Percentiles rank a stretch among this genome's conserved stretches.
These are phyloP conservation scores for Drosophila bocqueti DNA, from an alignment of 1,140 invertebrate species.

Conservation along the genomic window DNA sequence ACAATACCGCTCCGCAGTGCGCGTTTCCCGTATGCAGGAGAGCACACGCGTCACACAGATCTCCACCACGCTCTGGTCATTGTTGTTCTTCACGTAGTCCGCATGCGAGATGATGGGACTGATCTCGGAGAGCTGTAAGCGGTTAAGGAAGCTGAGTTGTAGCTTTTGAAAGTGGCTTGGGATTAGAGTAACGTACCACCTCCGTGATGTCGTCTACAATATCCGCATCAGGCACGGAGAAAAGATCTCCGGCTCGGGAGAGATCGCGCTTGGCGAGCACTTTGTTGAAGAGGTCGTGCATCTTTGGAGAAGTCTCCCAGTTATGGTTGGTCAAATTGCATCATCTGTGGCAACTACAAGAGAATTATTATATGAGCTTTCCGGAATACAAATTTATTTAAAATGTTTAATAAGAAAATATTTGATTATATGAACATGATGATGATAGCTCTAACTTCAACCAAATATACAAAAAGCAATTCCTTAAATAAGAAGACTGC, in stretches of 20 bases:
- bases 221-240: slow-evolving; percentile 93
- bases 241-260: slow-evolving; percentile 95
- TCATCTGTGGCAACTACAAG: slow-evolving; percentile 52
- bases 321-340: slow-evolving; percentile 27
- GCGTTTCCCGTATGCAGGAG: slow-evolving; percentile 95
- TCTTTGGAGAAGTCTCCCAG: slow-evolving; percentile 77
- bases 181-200: slow-evolving; percentile 87
- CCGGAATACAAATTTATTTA: not conserved
- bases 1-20: slow-evolving; percentile 94
- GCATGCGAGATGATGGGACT: slow-evolving; percentile 91
- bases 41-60: slow-evolving; percentile 96
- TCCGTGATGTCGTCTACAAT: slow-evolving; percentile 94
- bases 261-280: slow-evolving; percentile 94
- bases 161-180: slow-evolving; percentile 7
- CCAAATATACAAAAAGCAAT: not conserved
- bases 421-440: not conserved
- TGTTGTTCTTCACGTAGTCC: slow-evolving; percentile 93
- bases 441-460: not conserved
- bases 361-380: not conserved
- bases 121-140: slow-evolving; percentile 89
- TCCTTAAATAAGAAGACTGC: not conserved
- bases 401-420: no score
- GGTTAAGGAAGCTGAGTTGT: not conserved
- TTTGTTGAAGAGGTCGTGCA: slow-evolving; percentile 95
- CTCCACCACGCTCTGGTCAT: slow-evolving; percentile 97